Conservation (phyloP, 2,797 vertebrate species). For the Bradypodion pumilum region DNA sequence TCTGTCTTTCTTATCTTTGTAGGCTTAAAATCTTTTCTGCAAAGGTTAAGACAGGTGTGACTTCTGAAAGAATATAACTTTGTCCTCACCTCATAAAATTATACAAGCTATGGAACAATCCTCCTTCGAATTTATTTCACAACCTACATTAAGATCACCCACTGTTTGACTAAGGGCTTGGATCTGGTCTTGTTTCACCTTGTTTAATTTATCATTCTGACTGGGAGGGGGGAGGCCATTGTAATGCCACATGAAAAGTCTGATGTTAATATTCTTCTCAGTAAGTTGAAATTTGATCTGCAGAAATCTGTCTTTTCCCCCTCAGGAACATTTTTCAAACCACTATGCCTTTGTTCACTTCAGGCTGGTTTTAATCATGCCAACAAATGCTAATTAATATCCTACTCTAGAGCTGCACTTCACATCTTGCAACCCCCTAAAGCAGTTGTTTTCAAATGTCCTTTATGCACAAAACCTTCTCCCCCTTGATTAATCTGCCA, state of each 20-base stretch:
- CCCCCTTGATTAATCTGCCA: not conserved
- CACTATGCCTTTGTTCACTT: not conserved
- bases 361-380: conserved; percentile 33
- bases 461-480: not conserved
- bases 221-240: not conserved
- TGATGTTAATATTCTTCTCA: conserved; percentile 16
- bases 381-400: conserved; percentile 7
- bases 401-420: not conserved
- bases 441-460: not conserved
- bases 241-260: conserved; percentile 12
- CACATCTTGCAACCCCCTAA: not conserved
- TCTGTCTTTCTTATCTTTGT: not conserved
- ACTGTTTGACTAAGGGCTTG: not conserved
- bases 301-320: not conserved
- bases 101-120: not conserved
- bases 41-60: conserved; percentile 2
- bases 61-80: conserved; percentile 5
- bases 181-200: not conserved
- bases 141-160: not conserved
- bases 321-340: not conserved
- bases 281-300: conserved; percentile 1
- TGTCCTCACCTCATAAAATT: conserved; percentile 19
- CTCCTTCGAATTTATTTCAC: not conserved
- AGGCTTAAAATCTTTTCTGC: not conserved
- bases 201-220: not conserved